These are phyloP conservation scores for Neuroterus valhalla DNA, from an alignment of 1,140 invertebrate species.

Conservation along the genomic window DNA sequence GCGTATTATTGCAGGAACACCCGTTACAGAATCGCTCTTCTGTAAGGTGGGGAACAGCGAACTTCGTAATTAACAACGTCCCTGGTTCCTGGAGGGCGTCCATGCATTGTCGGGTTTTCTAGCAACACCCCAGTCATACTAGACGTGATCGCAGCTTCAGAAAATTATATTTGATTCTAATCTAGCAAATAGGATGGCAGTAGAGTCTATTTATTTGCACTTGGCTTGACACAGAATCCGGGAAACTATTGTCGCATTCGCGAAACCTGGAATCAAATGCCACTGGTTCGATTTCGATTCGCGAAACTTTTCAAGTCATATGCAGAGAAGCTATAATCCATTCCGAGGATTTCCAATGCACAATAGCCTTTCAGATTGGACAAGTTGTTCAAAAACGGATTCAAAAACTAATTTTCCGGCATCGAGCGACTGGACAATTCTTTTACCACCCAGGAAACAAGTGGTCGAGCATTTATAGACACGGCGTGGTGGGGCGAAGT, in stretches of 20 bases:
- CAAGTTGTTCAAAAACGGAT: not conserved
- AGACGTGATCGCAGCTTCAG: slow-evolving; percentile 56
- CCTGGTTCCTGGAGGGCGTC: slow-evolving; percentile 44
- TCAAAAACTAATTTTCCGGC: slow-evolving; percentile 22
- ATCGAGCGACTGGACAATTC: slow-evolving; percentile 34
- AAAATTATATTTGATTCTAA: slow-evolving; percentile 74
- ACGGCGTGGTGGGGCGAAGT: slow-evolving; percentile 65
- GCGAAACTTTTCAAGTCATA: slow-evolving; percentile 12
- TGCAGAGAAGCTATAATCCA: not conserved
- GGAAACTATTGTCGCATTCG: slow-evolving; percentile 45
- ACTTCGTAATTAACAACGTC: slow-evolving; percentile 45
- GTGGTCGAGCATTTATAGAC: slow-evolving; percentile 65
- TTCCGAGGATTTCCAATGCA: not conserved
- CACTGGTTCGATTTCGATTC: slow-evolving; percentile 15
- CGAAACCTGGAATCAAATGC: slow-evolving; percentile 27
- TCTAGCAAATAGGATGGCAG: slow-evolving; percentile 70
- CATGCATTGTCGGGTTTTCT: slow-evolving; percentile 58
- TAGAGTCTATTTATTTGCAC: slow-evolving; percentile 71
- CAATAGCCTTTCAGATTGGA: slow-evolving; percentile 31
- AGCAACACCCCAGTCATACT: slow-evolving; percentile 54
- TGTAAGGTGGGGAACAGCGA: slow-evolving; percentile 45
- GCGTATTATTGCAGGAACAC: slow-evolving; percentile 52
- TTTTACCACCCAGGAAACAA: slow-evolving; percentile 52
- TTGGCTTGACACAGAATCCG: slow-evolving; percentile 53
- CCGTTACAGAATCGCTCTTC: slow-evolving; percentile 45